Evolutionary conservation across 2,797 vertebrate species (phyloP), one percentile per base, ranked within the genome.

Genomic region (Xyrichtys novacula): DNA sequence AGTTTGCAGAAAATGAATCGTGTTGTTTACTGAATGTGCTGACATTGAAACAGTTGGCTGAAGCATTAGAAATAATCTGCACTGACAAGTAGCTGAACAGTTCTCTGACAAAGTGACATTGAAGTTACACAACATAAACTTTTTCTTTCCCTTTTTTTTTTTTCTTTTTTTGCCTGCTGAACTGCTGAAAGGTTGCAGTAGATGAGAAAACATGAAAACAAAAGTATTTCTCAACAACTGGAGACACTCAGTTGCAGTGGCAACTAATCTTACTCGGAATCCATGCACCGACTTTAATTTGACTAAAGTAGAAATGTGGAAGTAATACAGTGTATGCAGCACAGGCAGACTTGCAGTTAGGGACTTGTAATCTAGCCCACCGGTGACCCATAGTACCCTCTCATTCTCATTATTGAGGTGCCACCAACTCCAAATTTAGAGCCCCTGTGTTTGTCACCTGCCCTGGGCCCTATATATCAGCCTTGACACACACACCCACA

Each of bases 401-500:
- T 70, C 66, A 54, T 36, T 81, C 63, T 86, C 78, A 87, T 90
- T 90, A 89, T 80, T 63, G 83, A 76, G 80, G 81, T 90, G 83
- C 83, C 64, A 79, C 61, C 25, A 23, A 66, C 61, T 85, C 78
- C 86, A 83, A 80, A 91, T 89, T 92, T 91, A 92, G 71, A 85
- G 83, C 72, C 74, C 67, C 62, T 68, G 36, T 84, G 59, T 74
- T 74, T 80, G 72, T 72, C 74, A 78, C 74, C 66, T 78, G 69
- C 83, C 76, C 70, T 73, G 71, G 79, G 85, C 76, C 65, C 80
- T 59, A 49, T 87, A 86, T 79, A 83, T 79, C 59, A 72, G 38
- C 46, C 47, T 50, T 16, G 42, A 28, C 44, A 60, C 64, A 71
- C 31, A 69, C 25, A 68, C 43, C 53, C 69, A 64, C 43, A 57